These are phyloP conservation scores for Hirundichthys speculiger DNA, from an alignment of 2,113 vertebrate species.

Conservation along the genomic window DNA sequence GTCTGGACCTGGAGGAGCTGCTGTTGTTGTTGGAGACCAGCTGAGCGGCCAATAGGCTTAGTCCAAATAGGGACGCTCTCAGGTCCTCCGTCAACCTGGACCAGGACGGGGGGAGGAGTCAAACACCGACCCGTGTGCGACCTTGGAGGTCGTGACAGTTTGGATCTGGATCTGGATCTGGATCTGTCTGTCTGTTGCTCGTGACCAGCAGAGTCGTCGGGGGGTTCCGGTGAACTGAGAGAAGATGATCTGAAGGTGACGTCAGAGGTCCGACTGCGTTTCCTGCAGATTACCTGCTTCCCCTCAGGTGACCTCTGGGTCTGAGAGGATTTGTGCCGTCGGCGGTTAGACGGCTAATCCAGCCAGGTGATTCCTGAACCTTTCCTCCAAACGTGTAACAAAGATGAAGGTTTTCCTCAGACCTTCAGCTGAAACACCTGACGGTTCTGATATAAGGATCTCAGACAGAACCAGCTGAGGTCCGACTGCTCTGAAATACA, in stretches of 20 bases:
- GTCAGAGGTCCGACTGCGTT: neutral
- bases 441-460: no score
- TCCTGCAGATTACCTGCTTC: constrained; percentile 23
- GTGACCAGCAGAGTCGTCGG: neutral
- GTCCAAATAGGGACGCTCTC: constrained; percentile 19
- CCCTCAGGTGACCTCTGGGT: constrained; percentile 18
- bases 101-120: no score
- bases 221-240: neutral
- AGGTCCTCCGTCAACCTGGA: neutral
- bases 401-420: no score
- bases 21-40: constrained; percentile 5
- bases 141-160: no score
- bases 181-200: neutral
- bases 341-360: constrained; percentile 20
- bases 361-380: neutral
- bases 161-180: no score
- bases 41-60: constrained; percentile 29
- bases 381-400: no score
- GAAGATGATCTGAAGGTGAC: no score
- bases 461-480: no score
- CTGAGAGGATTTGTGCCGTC: constrained; percentile 27
- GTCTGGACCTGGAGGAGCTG: no score
- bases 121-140: no score
- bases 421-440: no score
- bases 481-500: no score